Evolutionary conservation across 2,797 vertebrate genomes (phyloP).

Genomic region (Remorina albescens): DNA sequence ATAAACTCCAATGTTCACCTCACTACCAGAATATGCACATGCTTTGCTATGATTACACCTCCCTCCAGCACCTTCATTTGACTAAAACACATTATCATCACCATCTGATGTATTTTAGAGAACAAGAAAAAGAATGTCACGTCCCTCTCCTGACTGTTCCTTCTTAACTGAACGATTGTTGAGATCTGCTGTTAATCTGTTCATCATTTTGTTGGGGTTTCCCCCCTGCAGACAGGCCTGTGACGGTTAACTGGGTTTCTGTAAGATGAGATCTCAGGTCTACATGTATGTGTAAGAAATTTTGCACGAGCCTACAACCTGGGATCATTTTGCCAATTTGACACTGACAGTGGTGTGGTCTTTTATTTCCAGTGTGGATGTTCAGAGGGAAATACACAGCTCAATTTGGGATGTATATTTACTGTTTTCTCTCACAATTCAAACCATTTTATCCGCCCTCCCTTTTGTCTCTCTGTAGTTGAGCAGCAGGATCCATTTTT

Average conservation of each 20-base stretch:
- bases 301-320: constrained; percentile 66
- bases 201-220: constrained; percentile 50
- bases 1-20: constrained; percentile 86
- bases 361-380: constrained; percentile 51
- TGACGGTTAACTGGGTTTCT: constrained; percentile 54
- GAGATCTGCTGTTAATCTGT: constrained; percentile 71
- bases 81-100: constrained; percentile 58
- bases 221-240: constrained; percentile 46
- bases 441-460: constrained; percentile 78
- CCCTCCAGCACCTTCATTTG: constrained; percentile 69
- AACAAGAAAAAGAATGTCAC: constrained; percentile 89
- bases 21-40: constrained; percentile 83
- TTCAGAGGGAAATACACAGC: constrained; percentile 73
- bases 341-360: constrained; percentile 54
- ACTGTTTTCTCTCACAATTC: constrained; percentile 79
- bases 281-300: constrained; percentile 52
- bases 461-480: constrained; percentile 76
- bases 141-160: constrained; percentile 90
- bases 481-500: constrained; percentile 76
- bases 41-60: constrained; percentile 71
- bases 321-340: constrained; percentile 63
- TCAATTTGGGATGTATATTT: constrained; percentile 65
- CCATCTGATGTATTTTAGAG: constrained; percentile 87
- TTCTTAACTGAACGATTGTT: constrained; percentile 73
- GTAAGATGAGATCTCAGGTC: constrained; percentile 71